These are phyloP conservation scores for Fulica atra DNA, from an alignment of 2,113 vertebrate species.

Conservation along the genomic window DNA sequence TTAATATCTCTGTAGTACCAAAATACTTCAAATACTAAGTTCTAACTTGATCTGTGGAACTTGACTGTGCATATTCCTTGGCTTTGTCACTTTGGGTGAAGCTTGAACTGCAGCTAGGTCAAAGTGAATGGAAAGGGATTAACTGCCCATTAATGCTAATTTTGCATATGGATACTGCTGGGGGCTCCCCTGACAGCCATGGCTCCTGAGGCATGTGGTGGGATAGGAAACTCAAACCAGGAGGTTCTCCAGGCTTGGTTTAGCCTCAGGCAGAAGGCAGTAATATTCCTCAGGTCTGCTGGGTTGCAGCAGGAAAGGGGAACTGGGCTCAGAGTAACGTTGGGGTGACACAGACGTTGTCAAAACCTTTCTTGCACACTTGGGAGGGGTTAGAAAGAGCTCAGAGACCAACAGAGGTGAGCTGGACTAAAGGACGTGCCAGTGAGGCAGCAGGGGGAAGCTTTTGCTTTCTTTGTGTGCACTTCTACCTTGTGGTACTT, in stretches of 20 bases:
- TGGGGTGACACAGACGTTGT: accelerated
- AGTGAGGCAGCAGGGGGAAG: neutral
- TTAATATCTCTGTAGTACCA: neutral
- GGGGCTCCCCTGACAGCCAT: neutral
- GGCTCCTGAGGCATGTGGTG: neutral
- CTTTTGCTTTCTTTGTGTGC: neutral
- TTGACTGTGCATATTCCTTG: neutral
- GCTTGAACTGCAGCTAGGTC: neutral
- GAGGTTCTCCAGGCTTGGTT: neutral
- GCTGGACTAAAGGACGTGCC: neutral
- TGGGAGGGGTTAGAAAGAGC: neutral
- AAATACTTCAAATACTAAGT: neutral
- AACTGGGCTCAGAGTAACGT: neutral
- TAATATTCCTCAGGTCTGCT: neutral
- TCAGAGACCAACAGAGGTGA: neutral
- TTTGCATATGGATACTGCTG: neutral
- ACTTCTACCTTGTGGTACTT: neutral
- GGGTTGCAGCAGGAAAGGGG: neutral
- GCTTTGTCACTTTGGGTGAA: neutral
- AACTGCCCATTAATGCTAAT: neutral
- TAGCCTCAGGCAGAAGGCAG: neutral
- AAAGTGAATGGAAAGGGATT: neutral
- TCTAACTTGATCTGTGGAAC: neutral
- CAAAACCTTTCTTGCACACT: neutral
- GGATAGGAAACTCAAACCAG: neutral